Conservation (phyloP, 2,888 invertebrate genomes). For the Bruchidius siliquastri region DNA sequence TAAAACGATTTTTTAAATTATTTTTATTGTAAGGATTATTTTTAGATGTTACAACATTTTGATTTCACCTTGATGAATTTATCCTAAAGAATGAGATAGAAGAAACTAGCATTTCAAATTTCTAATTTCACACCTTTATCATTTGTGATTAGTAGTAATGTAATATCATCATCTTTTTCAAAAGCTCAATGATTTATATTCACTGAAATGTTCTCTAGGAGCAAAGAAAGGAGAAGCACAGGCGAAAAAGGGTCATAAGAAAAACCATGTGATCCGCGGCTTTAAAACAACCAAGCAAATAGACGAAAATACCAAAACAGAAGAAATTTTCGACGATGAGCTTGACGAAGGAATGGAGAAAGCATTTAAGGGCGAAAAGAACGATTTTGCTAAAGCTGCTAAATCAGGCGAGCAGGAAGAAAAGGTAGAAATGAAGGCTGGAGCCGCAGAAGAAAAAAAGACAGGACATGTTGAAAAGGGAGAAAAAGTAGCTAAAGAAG, state of each 20-base stretch:
- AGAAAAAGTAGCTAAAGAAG: constrained; percentile 44
- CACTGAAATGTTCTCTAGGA: constrained; percentile 30
- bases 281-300: constrained; percentile 63
- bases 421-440: constrained; percentile 55
- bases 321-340: constrained; percentile 62
- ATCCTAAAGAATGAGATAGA: no score
- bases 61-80: no score
- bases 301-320: constrained; percentile 61
- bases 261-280: constrained; percentile 61
- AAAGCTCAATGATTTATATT: no score
- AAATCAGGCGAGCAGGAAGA: constrained; percentile 42
- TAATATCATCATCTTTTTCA: no score
- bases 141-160: no score
- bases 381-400: constrained; percentile 49
- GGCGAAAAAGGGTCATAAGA: constrained; percentile 57
- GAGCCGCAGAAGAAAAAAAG: constrained; percentile 54
- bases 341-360: constrained; percentile 60
- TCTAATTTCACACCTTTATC: no score
- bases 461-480: constrained; percentile 54
- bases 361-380: constrained; percentile 54
- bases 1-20: no score
- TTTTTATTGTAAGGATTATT: no score
- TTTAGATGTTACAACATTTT: no score
- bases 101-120: no score
- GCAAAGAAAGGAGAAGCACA: constrained; percentile 55